Evolutionary conservation across 2,113 vertebrate species (phyloP), one percentile per base, ranked within the genome.

Genomic region (Furnarius figulus): DNA sequence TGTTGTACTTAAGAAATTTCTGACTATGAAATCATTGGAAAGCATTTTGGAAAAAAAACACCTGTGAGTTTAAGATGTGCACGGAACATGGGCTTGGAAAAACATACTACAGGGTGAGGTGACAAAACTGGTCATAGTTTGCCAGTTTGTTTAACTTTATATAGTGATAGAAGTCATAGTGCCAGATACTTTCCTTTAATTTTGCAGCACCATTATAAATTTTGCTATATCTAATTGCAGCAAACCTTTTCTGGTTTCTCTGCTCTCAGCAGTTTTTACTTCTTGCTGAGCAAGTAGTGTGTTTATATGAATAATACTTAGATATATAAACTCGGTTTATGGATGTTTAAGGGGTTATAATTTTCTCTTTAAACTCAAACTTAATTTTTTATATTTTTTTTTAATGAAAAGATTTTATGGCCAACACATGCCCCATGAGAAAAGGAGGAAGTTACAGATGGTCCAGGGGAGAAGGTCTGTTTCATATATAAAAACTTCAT

Each of bases 401-500:
- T 87, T 91, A 87, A 96, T 94, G 68, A 75, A 86, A 90, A 90
- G 52, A 91, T 77, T 96, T 95, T 72, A 89, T 62, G 91, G 87
- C 92, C 90, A 90, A 89, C 91, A 90, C 76, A 96, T 92, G 74
- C 91, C 96, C 72, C 87, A 52, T 59, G 90, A 97, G 72, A 85
- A 94, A 97, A 96, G 63, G 89, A 95, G 89, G 71, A 83, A 91
- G 87, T 92, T 87, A 81, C 97, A 98, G 97, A 94, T 98, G 95
- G 95, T 97, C 78, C 93, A 95, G 94, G 89, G 90, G 94, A 98
- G 88, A 95, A 82, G 95, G 92, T 96, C 96, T 98, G 92, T 89
- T 97, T 96, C 94, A 61, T 97, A 90, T 90, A 96, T 95, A 95
- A 97, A 97, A 98, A 78, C 95, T 97, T 97, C 93, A 96, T 96